Base-by-base conservation (phyloP, 2,797 vertebrate genomes). In the Lepus townsendii region DNA sequence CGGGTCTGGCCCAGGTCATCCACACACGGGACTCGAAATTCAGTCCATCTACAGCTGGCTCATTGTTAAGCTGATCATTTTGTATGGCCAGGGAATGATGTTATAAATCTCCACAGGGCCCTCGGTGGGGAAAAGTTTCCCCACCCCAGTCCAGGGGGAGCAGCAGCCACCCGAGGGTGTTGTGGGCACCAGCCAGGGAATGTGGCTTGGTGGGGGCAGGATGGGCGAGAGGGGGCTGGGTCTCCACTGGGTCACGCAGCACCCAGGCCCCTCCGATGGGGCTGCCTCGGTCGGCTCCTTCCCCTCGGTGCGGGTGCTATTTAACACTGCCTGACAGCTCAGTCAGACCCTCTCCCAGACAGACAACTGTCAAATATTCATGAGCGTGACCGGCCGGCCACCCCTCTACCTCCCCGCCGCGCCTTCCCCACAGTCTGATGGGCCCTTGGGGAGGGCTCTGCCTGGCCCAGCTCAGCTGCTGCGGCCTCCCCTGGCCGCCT, bases 351-450 rank as follows among this genome's bases (percentile, higher is more conserved):
- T 97, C 88, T 88, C 32, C 75, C 92, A 96, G 96, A 95, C 91
- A 95, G 94, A 96, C 85, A 77, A 20, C 66, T 92, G 96, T 95
- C 96, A 96, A 90, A 95, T 93, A 95, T 93, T 95, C 84, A 78
- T 85, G 93, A 95, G 60, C 76, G n/a, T 83, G 90, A 85, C 83
- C 85, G 4, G 22, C 32, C 3, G 0, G 75, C 90, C 93, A 77
- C 63, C 60, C 11, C 12, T 27, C 54, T 20, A 47, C 13, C 24
- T 30, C 13, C 75, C 47, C 5, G 5, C 22, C 42, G 7, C 8
- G 42, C 50, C 76, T 92, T 30, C 71, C 35, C 16, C 24, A 3
- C 24, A 4, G 50, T 73, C 72, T n/a, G 57, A 78, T 0, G 42
- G 66, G n/a, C 32, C 50, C 4, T 47, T 8, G 42, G 42, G 42